Percentiles rank a stretch among this genome's conserved stretches.
Evolutionary conservation across 35 echinoderm and acorn worm species (phyloP).

Genomic region (Ophioderma brevispina): DNA sequence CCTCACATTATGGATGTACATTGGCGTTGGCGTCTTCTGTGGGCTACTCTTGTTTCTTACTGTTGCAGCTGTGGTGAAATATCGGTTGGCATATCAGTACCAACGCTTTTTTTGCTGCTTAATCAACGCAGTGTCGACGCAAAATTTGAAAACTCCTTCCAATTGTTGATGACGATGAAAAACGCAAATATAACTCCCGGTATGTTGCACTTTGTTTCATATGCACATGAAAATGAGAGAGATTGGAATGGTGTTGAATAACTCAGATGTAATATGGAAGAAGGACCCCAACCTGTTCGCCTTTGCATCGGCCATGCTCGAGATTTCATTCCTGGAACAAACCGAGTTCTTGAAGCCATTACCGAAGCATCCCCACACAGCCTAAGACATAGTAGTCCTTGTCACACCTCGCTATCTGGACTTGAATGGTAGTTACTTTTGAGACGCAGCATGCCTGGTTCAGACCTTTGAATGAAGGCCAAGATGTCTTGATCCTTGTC

Average conservation of each 20-base stretch:
- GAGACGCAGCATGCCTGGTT: slow-evolving; percentile 6
- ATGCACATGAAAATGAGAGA: not conserved
- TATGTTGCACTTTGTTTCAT: not conserved
- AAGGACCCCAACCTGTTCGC: not conserved
- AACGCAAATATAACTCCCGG: not conserved
- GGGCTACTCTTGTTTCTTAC: not conserved
- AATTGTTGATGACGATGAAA: not conserved
- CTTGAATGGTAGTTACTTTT: not conserved
- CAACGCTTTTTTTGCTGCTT: not conserved
- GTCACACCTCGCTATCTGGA: not conserved
- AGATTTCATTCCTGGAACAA: not conserved
- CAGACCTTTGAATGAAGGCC: not conserved
- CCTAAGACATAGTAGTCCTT: not conserved
- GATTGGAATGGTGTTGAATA: not conserved
- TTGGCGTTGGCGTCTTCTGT: not conserved
- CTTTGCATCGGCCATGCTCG: not conserved
- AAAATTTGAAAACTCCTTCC: not conserved
- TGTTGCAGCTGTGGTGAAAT: not conserved
- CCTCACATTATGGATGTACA: not conserved
- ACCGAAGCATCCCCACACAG: not conserved
- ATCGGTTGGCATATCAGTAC: not conserved
- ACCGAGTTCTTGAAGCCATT: not conserved
- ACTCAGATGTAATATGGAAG: not conserved
- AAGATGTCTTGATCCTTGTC: not conserved
- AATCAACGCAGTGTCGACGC: not conserved